phyloP scores from a whole-genome alignment of 2,888 invertebrate species.

The Coremacera marginata region DNA sequence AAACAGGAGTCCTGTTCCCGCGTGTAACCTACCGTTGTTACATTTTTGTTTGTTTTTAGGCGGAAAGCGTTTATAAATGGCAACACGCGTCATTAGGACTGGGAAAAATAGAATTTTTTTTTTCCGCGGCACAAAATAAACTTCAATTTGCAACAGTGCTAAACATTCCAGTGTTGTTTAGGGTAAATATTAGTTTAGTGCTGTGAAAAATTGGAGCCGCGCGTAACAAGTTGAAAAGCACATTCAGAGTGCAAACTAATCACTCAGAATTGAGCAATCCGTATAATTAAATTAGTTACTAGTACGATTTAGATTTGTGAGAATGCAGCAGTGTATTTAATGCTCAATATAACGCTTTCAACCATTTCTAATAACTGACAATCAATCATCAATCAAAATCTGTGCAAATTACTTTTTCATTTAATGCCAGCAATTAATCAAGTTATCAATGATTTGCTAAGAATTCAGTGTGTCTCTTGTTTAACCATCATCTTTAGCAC shows the following conservation, averaged over 20 bases:
- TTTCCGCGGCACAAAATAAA: too few relatives aligned
- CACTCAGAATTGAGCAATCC: constrained; percentile 46
- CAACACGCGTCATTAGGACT: constrained; percentile 35
- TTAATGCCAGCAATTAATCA: constrained; percentile 46
- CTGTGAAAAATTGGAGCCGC: not conserved
- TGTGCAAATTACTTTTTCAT: constrained; percentile 37
- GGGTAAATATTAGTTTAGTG: too few relatives aligned
- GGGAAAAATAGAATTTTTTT: not conserved
- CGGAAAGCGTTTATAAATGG: constrained; percentile 34
- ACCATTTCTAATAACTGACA: not conserved
- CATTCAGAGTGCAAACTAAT: constrained; percentile 23
- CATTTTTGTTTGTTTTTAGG: constrained; percentile 23
- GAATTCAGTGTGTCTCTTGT: constrained; percentile 35
- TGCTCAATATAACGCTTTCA: too few relatives aligned
- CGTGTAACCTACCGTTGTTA: not conserved
- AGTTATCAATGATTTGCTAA: constrained; percentile 24
- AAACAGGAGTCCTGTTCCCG: not conserved
- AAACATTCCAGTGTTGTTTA: too few relatives aligned
- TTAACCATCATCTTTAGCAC: constrained; percentile 28
- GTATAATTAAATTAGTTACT: constrained; percentile 57
- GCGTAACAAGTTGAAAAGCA: constrained; percentile 7
- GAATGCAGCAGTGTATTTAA: not conserved
- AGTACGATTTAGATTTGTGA: constrained; percentile 40
- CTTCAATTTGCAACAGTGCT: too few relatives aligned
- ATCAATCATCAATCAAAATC: constrained; percentile 39